phyloP scores from a whole-genome alignment of 2,797 vertebrate genomes.

The Podarcis siculus region DNA sequence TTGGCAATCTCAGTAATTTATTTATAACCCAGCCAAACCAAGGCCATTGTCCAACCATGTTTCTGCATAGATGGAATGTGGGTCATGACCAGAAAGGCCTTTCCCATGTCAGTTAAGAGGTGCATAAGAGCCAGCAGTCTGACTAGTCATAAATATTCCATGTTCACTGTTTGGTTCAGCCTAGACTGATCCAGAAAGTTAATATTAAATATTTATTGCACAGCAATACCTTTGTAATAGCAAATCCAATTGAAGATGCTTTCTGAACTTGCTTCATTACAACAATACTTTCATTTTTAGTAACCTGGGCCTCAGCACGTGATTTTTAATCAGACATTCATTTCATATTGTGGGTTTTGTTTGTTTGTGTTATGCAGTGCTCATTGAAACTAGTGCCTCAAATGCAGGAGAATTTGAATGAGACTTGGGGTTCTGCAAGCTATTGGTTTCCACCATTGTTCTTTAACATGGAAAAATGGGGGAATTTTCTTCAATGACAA shows the following conservation, averaged over 20 bases:
- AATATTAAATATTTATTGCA: background rate
- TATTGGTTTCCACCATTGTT: background rate
- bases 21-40: too few relatives aligned
- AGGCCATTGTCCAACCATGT: background rate
- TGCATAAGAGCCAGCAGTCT: background rate
- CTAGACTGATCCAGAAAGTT: background rate
- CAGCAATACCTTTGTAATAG: background rate
- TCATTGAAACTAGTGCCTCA: background rate
- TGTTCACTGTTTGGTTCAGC: background rate
- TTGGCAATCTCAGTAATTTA: too few relatives aligned
- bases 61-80: background rate
- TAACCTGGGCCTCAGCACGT: background rate
- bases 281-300: background rate
- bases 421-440: conserved; percentile 6
- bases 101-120: background rate
- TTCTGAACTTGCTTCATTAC: background rate
- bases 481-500: conserved; percentile 32
- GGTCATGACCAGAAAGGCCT: background rate
- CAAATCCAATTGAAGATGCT: background rate
- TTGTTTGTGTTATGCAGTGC: background rate
- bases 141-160: background rate
- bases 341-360: background rate
- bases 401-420: conserved; percentile 20
- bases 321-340: background rate
- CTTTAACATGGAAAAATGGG: conserved; percentile 20